Base-by-base conservation (phyloP, 2,888 invertebrate species). In the Tribolium freemani region DNA sequence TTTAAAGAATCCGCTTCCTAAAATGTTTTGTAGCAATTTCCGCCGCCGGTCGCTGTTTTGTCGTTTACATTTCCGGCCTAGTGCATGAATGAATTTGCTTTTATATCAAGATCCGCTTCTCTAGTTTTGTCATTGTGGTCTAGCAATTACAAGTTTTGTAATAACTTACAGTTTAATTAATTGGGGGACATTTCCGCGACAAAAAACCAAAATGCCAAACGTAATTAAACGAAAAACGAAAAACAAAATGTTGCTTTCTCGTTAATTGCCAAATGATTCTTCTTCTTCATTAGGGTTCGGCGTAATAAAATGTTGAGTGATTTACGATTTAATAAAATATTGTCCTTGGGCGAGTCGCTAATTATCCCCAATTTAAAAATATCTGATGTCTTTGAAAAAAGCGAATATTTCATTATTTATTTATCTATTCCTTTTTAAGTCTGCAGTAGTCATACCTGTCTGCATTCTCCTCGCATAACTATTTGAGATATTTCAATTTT, bases 31-130 rank as follows among this genome's bases (percentile, higher is more conserved):
- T 61, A 20, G 61, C 61, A 46, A 48, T 61, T 48, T 61, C 61
- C 61, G 61, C 38, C 56, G 31, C 30, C 56, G 56, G 16, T 8
- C 38, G 6, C 6, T 30, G 48, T 46, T 61, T 61, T 61, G 56
- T 26, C 61, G 61, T 20, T 30, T 30, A 61, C 61, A 50, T 61
- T 61, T 61, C 61, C 61, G 46, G 61, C n/a, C 8, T n/a, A 21
- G n/a, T 46, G 50, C 61, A 61, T 48, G 61, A 44, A 61, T 46
- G 61, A 46, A 61, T 61, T 46, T 61, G 61, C 61, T 61, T 46
- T 61, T 61, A 61, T 48, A 48, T 48, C 9, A 20, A 45, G 31
- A 20, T 58, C 58, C 45, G 45, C 13, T 48, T 44, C 20, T 11
- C n/a, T 45, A 45, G 20, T 58, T 58, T 4, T 16, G 16, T 16